Conservation (phyloP, 1,140 invertebrate species). For the Diorhabda elongata region DNA sequence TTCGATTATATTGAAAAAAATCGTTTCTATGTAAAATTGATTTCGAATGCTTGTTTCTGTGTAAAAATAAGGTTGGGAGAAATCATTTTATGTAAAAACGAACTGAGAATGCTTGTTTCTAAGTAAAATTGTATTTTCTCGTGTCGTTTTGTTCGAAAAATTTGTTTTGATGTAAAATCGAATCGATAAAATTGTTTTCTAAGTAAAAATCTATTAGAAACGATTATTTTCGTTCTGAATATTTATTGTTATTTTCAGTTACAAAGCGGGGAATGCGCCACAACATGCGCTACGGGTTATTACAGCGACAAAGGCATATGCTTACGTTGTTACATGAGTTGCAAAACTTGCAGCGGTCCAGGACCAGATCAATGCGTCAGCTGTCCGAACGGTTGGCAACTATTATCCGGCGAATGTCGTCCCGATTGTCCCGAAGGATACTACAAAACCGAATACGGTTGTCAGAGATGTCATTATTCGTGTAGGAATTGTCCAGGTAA, state of each 20-base stretch:
- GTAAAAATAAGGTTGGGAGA: too few species aligned
- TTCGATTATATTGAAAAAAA: too few species aligned
- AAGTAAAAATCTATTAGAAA: too few species aligned
- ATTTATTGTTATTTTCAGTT: conserved; percentile 42
- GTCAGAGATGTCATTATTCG: conserved; percentile 79
- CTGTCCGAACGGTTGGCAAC: conserved; percentile 70
- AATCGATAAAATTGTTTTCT: too few species aligned
- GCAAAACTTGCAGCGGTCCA: conserved; percentile 76
- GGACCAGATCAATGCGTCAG: conserved; percentile 76
- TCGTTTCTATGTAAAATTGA: too few species aligned
- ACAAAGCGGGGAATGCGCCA: conserved; percentile 73
- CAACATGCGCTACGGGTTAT: conserved; percentile 71
- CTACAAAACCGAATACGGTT: conserved; percentile 72
- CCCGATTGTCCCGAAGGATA: conserved; percentile 79
- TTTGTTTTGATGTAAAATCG: too few species aligned
- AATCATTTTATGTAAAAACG: too few species aligned
- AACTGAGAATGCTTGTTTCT: too few species aligned
- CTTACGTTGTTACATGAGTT: conserved; percentile 76
- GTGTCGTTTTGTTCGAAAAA: too few species aligned
- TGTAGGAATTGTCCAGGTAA: conserved; percentile 74
- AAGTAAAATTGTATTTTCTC: too few species aligned
- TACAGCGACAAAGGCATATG: conserved; percentile 79
- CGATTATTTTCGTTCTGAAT: too few species aligned
- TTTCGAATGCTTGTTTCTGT: too few species aligned
- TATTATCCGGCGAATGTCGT: conserved; percentile 76